A percentile compares a stretch with the other conserved stretches of the same genome.
Conservation (phyloP, 2,888 invertebrate genomes). For the Norana najaformis region DNA sequence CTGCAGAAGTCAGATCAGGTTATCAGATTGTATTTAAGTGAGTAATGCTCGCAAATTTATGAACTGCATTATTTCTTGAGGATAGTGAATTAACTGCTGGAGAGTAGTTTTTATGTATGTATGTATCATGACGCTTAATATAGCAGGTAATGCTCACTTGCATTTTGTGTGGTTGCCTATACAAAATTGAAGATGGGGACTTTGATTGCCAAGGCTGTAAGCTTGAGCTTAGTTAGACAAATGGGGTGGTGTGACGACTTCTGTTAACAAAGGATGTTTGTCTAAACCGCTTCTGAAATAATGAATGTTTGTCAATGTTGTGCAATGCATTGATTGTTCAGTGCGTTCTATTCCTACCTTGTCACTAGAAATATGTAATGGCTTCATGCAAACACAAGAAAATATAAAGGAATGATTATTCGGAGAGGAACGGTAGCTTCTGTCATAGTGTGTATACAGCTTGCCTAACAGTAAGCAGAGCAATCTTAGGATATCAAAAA, state of each 20-base stretch:
- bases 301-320: background rate
- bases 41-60: background rate
- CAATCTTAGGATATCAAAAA: background rate
- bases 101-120: background rate
- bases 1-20: background rate
- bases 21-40: background rate
- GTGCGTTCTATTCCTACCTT: too few relatives aligned
- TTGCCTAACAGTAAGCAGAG: too few relatives aligned
- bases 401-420: background rate
- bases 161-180: background rate
- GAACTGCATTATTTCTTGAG: background rate
- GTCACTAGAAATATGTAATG: background rate
- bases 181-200: background rate
- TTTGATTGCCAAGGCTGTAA: background rate
- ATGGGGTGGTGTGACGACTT: background rate
- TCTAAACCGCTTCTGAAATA: background rate
- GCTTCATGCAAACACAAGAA: background rate
- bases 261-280: background rate
- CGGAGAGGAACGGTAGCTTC: background rate
- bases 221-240: background rate
- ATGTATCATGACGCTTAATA: background rate
- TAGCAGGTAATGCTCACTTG: background rate
- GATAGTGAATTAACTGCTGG: background rate
- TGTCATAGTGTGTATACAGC: background rate
- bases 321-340: too few relatives aligned